phyloP scores from a whole-genome alignment of 2,113 vertebrate genomes.

The Arenaria interpres region DNA sequence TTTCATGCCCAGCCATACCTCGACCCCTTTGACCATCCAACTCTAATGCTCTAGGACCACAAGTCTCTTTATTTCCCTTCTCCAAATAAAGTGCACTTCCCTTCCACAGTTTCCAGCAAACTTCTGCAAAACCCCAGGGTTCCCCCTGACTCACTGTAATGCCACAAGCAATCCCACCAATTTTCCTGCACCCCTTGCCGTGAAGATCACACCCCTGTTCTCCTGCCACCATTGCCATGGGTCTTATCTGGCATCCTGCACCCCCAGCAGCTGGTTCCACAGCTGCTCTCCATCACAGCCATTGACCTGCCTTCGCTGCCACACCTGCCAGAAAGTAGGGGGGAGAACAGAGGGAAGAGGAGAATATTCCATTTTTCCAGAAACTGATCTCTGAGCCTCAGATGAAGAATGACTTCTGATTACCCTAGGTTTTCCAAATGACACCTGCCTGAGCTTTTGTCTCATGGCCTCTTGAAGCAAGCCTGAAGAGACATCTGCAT shows the following conservation, averaged over 20 bases:
- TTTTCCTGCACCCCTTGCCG: neutral
- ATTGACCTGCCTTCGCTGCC: neutral
- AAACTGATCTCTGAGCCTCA: neutral
- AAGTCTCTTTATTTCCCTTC: neutral
- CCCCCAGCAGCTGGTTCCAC: neutral
- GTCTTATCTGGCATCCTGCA: neutral
- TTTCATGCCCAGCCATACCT: no score
- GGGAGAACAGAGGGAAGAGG: neutral
- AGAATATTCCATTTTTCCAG: neutral
- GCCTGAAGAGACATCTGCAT: neutral
- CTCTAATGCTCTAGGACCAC: neutral
- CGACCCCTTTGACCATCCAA: neutral
- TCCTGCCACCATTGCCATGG: neutral
- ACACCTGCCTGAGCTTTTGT: neutral
- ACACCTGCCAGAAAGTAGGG: neutral
- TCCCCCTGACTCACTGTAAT: neutral
- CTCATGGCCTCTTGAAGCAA: neutral
- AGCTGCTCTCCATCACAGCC: neutral
- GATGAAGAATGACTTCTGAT: neutral
- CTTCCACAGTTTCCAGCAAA: fast-evolving
- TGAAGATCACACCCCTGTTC: neutral
- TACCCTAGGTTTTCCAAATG: neutral
- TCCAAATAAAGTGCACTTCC: neutral
- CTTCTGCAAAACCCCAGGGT: neutral
- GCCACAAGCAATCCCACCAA: neutral